These are phyloP conservation scores for Parelbella ahira DNA, from an alignment of 2,888 invertebrate species.

Conservation along the genomic window DNA sequence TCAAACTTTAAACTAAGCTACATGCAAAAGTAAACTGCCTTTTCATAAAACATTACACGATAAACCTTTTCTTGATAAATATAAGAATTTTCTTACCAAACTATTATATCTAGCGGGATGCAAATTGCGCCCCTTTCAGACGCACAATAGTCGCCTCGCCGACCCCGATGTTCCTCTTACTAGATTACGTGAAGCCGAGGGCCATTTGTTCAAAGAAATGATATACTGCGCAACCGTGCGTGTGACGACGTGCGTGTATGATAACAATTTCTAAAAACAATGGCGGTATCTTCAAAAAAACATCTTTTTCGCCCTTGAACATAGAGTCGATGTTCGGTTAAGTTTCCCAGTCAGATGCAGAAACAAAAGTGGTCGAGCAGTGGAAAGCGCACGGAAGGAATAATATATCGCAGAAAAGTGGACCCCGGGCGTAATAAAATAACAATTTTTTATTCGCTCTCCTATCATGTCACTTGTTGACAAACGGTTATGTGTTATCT, in stretches of 20 bases:
- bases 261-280: conserved; percentile 37
- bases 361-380: conserved; percentile 33
- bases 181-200: conserved; percentile 64
- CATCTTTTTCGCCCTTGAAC: no score
- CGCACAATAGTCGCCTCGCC: conserved; percentile 37
- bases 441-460: conserved; percentile 63
- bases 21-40: no score
- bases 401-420: conserved; percentile 74
- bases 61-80: no score
- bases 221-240: conserved; percentile 73
- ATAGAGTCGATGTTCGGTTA: conserved; percentile 37
- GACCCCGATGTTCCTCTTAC: conserved; percentile 61
- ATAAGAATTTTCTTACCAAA: no score
- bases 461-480: conserved; percentile 23
- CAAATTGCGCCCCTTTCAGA: conserved; percentile 44
- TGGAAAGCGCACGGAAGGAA: conserved; percentile 53
- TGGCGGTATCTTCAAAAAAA: conserved; percentile 22
- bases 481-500: background rate
- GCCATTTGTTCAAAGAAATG: conserved; percentile 74
- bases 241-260: conserved; percentile 54
- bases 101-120: conserved; percentile 36
- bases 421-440: conserved; percentile 74
- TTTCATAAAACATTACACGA: no score
- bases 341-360: conserved; percentile 13
- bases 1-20: no score